Base-by-base conservation (phyloP, 2,888 invertebrate species). In the Timandra comae region DNA sequence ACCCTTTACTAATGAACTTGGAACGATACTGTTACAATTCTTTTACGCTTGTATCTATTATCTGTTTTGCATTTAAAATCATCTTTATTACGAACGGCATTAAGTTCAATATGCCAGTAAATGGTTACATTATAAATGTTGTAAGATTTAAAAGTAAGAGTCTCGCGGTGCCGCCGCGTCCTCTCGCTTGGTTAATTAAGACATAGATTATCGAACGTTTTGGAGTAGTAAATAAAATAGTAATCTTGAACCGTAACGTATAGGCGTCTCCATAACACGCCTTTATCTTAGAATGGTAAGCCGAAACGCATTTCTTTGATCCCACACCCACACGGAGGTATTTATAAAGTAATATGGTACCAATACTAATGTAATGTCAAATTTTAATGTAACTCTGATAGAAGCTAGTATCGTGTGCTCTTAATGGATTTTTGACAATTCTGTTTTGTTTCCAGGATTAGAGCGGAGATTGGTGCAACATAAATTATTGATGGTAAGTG, bases 181-280 rank as follows among this genome's bases (percentile, higher is more conserved):
- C 73, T 70, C 77, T 73, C 77, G 78, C 76, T 78, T 67, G 67
- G 81, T 84, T 85, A 85, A 85, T 85, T 84, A 85, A 85, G 85
- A 85, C 84, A 80, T 82, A 80, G 76, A 81, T 84, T 84, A 85
- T 82, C 80, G 73, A 82, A 76, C 78, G 78, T 75, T 80, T 80
- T 75, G 63, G 73, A 69, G 84, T 68, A 78, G 82, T 84, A 84
- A 85, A 85, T 82, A 84, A 82, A 85, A 76, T 67, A 72, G 66
- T 81, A 81, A 85, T 84, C 84, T 82, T 63, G 67, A 62, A 65
- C 68, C 55, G 64, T 72, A 70, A 66, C 66, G 67, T 59, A 72
- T 63, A 78, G 80, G 80, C 82, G 82, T 80, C 82, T 79, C 66
- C 40, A 69, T 64, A 75, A 74, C 79, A 76, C 78, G 66, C 61